A percentile compares a stretch with the other conserved stretches of the same genome.
These are phyloP conservation scores for Drosophila rellima DNA, from an alignment of 2,888 invertebrate genomes.

Conservation along the genomic window DNA sequence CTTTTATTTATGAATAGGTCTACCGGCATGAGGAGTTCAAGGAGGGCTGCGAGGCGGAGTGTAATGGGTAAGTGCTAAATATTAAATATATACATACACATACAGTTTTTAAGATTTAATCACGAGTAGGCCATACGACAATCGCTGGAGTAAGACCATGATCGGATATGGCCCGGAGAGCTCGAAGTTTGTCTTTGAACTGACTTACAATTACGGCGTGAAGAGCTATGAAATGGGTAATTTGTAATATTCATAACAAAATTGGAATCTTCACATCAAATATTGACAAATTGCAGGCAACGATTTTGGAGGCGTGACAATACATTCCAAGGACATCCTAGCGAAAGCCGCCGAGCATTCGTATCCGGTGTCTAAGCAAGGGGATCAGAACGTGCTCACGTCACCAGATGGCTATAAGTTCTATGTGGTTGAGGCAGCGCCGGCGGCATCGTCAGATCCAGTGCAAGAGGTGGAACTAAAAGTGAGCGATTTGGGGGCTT, in stretches of 20 bases:
- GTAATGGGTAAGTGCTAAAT: constrained; percentile 93
- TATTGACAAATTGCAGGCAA: constrained; percentile 86
- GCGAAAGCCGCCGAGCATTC: constrained; percentile 90
- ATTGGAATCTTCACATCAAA: background rate
- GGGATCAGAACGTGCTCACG: constrained; percentile 88
- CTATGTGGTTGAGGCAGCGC: constrained; percentile 90
- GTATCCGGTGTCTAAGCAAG: constrained; percentile 90
- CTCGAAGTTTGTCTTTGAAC: constrained; percentile 96
- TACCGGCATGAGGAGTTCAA: constrained; percentile 98
- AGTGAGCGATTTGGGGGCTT: constrained; percentile 91
- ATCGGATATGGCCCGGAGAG: constrained; percentile 98
- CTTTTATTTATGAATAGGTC: constrained; percentile 87
- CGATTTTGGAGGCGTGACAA: constrained; percentile 95
- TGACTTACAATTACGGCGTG: constrained; percentile 99
- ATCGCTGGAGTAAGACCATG: constrained; percentile 99
- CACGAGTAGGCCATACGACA: constrained; percentile 94
- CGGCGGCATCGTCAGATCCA: constrained; percentile 90
- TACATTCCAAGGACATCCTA: constrained; percentile 92
- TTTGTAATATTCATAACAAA: background rate
- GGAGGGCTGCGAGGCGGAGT: constrained; percentile 98
- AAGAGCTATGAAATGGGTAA: constrained; percentile 92
- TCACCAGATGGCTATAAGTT: constrained; percentile 98
- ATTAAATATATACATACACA: background rate
- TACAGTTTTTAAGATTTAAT: background rate
- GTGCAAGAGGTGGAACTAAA: constrained; percentile 92